These are phyloP conservation scores for Prosapia bicincta DNA, from an alignment of 2,888 invertebrate genomes.

Conservation along the genomic window DNA sequence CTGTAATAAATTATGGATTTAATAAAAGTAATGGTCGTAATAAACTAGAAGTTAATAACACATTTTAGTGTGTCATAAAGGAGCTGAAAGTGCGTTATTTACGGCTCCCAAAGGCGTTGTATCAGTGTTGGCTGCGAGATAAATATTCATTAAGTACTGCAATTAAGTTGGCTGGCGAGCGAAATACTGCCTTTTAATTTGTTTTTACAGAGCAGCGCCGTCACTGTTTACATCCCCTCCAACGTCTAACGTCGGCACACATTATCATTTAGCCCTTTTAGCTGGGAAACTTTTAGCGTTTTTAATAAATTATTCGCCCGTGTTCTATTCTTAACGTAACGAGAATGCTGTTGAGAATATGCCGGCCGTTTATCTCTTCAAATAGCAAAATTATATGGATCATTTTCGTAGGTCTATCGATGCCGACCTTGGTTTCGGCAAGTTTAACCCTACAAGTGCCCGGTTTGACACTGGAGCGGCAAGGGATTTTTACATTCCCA, in stretches of 20 bases:
- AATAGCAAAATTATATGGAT: no score
- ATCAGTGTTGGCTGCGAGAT: constrained; percentile 25
- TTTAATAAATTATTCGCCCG: neutral
- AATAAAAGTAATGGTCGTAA: constrained; percentile 29
- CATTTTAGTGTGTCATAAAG: constrained; percentile 32
- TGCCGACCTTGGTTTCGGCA: no score
- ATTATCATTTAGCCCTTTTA: neutral
- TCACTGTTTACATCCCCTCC: neutral
- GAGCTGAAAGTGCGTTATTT: constrained; percentile 29
- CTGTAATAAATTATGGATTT: constrained; percentile 27
- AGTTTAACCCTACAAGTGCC: no score
- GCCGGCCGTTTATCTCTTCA: neutral
- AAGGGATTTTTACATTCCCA: no score
- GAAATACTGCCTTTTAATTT: constrained; percentile 31
- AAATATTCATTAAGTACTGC: constrained; percentile 30
- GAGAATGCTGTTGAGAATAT: neutral
- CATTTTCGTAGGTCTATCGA: no score
- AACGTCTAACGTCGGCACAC: neutral
- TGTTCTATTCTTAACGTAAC: neutral
- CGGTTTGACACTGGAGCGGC: no score
- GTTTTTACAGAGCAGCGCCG: constrained; percentile 20
- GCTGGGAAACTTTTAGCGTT: neutral
- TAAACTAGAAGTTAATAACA: constrained; percentile 30
- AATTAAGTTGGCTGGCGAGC: constrained; percentile 27
- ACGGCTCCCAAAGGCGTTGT: constrained; percentile 29